phyloP scores from a whole-genome alignment of 2,888 invertebrate genomes.

The Hyppa rectilinea region DNA sequence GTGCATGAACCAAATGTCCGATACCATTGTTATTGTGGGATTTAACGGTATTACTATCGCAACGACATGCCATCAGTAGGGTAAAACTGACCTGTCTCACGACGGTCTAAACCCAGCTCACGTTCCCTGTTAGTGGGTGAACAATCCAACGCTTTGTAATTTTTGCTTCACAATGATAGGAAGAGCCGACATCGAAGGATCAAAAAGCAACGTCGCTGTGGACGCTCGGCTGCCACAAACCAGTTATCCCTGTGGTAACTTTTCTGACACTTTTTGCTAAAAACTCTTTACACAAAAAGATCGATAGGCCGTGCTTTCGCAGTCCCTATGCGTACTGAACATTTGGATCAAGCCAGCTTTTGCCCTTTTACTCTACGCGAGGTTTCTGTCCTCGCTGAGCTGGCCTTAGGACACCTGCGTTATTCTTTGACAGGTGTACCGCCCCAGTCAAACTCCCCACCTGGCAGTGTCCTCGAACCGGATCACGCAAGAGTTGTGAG shows the following conservation, averaged over 20 bases:
- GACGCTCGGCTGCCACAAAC: conserved; percentile 92
- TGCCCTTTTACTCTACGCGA: conserved; percentile 93
- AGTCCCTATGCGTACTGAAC: conserved; percentile 92
- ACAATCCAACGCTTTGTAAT: conserved; percentile 93
- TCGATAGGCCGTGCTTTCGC: conserved; percentile 93
- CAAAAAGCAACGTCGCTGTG: conserved; percentile 93
- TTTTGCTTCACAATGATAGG: conserved; percentile 94
- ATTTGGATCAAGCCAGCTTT: conserved; percentile 93
- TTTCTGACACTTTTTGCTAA: conserved; percentile 93
- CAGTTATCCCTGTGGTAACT: conserved; percentile 94
- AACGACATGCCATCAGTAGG: conserved; percentile 90
- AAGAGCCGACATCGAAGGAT: conserved; percentile 94
- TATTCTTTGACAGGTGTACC: conserved; percentile 92
- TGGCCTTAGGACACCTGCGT: conserved; percentile 92
- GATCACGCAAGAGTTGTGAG: conserved; percentile 83
- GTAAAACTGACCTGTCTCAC: conserved; percentile 92
- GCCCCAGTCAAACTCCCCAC: conserved; percentile 93
- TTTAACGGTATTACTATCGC: conserved; percentile 90
- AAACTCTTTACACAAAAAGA: conserved; percentile 91
- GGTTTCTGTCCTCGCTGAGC: conserved; percentile 93
- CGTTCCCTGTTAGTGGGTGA: conserved; percentile 92
- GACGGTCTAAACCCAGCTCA: conserved; percentile 93
- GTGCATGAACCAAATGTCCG: conserved; percentile 92
- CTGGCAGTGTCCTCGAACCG: conserved; percentile 91
- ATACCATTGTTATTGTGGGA: conserved; percentile 91